Evolutionary conservation across 2,888 invertebrate genomes (phyloP), one percentile per base, ranked within the genome.

Genomic region (Xanthostigma xanthostigma): DNA sequence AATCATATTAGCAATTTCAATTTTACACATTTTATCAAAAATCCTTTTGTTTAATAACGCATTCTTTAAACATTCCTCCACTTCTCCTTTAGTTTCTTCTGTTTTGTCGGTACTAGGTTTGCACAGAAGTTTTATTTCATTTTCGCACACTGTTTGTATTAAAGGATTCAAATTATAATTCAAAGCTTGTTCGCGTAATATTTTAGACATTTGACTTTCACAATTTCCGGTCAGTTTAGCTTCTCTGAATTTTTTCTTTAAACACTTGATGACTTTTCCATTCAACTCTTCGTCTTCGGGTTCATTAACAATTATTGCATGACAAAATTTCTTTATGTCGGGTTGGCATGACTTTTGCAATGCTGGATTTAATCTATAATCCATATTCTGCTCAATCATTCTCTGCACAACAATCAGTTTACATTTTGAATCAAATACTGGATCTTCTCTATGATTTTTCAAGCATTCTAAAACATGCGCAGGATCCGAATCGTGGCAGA

Each of bases 51-150:
- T 77, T 49, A 87, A 70, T 49, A 89, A 79, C 11, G 86, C 83
- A 56, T 79, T 79, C 68, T 95, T 96, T 37, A 97, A 71, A 67
- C 97, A 97, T 68, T 96, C 95, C 64, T 93, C 88, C 0, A 87
- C 81, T 65, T 76, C 67, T 10, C 78, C 78, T 38, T 66, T 67
- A 49, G 68, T 68, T 3, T 77, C 76, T 44, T 75, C 72, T 8
- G 74, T 72, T 44, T 69, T 69, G 44, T 68, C 67, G 36, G 62
- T 65, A 27, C 68, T 70, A 10, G 67, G 62, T 49, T 71, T 66
- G 64, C 83, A 83, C 51, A 83, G 74, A 2, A 78, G 77, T 58
- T 78, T 73, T 57, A 83, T 76, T 67, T 83, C 83, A 8, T 76
- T 76, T 58, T 76, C 76, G 63, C 97, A 97, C 48, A 90, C 76